Evolutionary conservation across 2,888 invertebrate genomes (phyloP).

Genomic region (Tromatobia lineatoria): DNA sequence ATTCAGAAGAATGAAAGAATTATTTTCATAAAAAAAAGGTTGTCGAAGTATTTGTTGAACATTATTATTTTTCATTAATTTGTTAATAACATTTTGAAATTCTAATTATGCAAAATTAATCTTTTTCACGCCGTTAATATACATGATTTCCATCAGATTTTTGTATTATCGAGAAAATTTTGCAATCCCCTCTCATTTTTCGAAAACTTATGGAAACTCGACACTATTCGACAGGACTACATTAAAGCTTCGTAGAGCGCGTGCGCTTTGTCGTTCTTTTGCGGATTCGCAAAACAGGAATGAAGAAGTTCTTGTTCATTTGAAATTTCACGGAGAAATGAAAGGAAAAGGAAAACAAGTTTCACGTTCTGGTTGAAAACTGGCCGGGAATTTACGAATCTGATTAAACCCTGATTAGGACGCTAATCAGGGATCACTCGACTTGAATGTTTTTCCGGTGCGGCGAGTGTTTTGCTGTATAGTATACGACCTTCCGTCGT

Average conservation of each 20-base stretch:
- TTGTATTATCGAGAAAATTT: too few species aligned
- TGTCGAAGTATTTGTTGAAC: too few species aligned
- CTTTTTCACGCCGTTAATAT: too few species aligned
- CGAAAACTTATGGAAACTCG: too few species aligned
- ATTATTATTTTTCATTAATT: too few species aligned
- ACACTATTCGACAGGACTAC: too few species aligned
- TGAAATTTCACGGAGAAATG: background rate
- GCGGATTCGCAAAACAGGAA: background rate
- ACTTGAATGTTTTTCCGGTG: background rate
- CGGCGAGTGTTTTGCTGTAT: background rate
- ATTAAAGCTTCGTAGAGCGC: background rate
- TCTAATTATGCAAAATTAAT: too few species aligned
- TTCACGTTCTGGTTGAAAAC: background rate
- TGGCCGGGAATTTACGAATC: background rate
- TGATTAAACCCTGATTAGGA: slow-evolving; percentile 11
- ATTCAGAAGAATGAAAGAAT: too few species aligned
- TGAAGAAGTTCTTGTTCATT: background rate
- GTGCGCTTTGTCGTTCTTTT: background rate
- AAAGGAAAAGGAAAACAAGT: background rate
- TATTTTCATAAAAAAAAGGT: too few species aligned
- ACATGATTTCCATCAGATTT: too few species aligned
- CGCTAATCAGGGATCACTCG: slow-evolving; percentile 19
- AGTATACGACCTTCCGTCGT: background rate
- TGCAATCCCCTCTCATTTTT: too few species aligned
- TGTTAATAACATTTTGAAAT: too few species aligned